These are phyloP conservation scores for Magallana nippona DNA, from an alignment of 2,888 invertebrate species.

Conservation along the genomic window DNA sequence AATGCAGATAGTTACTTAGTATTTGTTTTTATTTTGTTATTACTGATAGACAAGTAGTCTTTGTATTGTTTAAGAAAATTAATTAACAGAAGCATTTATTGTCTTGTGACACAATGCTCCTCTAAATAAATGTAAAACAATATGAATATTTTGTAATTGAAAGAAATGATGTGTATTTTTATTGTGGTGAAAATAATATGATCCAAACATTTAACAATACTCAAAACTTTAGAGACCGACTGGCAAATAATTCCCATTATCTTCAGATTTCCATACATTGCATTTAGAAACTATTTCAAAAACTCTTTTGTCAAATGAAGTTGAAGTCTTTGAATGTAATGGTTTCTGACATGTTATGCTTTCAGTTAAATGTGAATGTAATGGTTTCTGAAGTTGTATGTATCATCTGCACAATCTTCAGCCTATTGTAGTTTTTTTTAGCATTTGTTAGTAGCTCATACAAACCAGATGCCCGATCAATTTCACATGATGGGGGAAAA, in stretches of 20 bases:
- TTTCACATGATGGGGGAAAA: slow-evolving; percentile 1
- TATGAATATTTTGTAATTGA: too few species aligned
- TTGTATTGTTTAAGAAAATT: too few species aligned
- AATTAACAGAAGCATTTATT: too few species aligned
- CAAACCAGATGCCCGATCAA: slow-evolving; percentile 21
- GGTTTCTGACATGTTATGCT: neutral
- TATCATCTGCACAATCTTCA: neutral
- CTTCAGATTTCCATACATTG: neutral
- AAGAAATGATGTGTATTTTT: too few species aligned
- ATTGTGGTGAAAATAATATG: too few species aligned
- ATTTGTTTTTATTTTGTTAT: too few species aligned
- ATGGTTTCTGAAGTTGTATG: slow-evolving; percentile 12
- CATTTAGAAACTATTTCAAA: neutral
- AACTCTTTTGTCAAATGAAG: neutral
- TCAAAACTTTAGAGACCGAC: too few species aligned
- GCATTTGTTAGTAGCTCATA: neutral
- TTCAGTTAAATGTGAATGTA: neutral
- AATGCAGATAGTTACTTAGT: too few species aligned
- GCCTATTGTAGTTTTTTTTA: neutral
- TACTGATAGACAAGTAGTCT: too few species aligned
- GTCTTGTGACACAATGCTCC: too few species aligned
- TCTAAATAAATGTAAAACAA: too few species aligned
- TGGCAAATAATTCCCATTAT: neutral
- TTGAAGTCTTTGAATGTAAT: neutral
- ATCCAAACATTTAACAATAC: too few species aligned